Evolutionary conservation across 2,797 vertebrate species (phyloP).

Genomic region (Aselliscus stoliczkanus): DNA sequence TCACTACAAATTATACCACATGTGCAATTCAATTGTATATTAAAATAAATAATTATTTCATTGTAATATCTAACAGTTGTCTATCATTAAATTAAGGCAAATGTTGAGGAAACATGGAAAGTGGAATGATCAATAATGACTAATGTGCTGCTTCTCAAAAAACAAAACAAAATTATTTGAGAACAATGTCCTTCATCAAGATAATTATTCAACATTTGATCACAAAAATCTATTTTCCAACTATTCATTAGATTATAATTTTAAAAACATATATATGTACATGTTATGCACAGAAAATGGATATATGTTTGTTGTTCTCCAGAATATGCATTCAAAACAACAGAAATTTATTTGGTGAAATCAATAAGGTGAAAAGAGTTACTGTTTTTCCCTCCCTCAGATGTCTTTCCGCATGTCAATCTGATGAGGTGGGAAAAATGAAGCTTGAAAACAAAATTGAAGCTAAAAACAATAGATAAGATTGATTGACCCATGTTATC

Average conservation of each 20-base stretch:
- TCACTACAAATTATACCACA: not conserved
- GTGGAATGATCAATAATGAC: not conserved
- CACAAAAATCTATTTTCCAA: not conserved
- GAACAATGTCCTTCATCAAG: not conserved
- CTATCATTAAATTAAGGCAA: not conserved
- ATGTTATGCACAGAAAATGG: not conserved
- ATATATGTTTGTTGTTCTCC: not conserved
- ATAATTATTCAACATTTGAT: not conserved
- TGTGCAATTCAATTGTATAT: not conserved
- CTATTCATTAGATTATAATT: not conserved
- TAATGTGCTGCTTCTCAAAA: not conserved
- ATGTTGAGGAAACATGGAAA: not conserved
- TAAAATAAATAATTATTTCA: not conserved
- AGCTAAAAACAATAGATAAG: slow-evolving; percentile 79
- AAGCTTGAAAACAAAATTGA: slow-evolving; percentile 82
- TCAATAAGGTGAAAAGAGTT: slow-evolving; percentile 10
- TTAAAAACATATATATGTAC: not conserved
- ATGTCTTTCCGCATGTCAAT: slow-evolving; percentile 45
- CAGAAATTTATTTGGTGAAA: slow-evolving; percentile 9
- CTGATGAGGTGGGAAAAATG: slow-evolving; percentile 75
- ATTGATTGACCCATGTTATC: slow-evolving; percentile 94
- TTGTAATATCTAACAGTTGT: not conserved
- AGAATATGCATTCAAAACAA: not conserved
- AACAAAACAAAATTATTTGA: not conserved
- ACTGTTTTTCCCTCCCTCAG: slow-evolving; percentile 60